Evolutionary conservation across 2,888 invertebrate genomes (phyloP), one percentile per base, ranked within the genome.

Genomic region (Parnassius smintheus): DNA sequence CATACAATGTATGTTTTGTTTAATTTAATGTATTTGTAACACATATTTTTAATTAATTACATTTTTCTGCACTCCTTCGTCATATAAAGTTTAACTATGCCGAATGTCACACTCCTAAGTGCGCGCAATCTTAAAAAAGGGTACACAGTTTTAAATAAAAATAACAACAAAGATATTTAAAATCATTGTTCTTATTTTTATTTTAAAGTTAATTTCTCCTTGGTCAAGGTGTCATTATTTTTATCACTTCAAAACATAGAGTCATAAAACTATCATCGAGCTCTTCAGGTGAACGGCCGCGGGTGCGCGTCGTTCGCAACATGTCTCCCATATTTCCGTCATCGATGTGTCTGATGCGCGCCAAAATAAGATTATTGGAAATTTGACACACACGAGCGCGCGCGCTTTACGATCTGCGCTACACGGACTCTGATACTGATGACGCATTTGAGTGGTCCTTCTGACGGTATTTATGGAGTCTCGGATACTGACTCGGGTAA

Each of bases 301-400:
- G 77, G 78, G 75, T 18, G 77, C 81, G 81, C 77, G 74, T 82
- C 85, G 79, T 77, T 82, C 82, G 76, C 86, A 82, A 82, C 86
- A 85, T 86, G 88, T 86, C 88, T 75, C 70, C 83, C 85, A 86
- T 91, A 88, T 86, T 84, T 91, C 91, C 78, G 76, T 91, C 91
- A 85, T 83, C 91, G 82, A 72, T 62, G 76, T 78, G 82, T 85
- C 87, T 91, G 88, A 90, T 88, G 89, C 88, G 86, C 90, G 90
- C 91, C 91, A 91, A 90, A 91, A 91, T 91, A 91, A 91, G 88
- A 87, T 89, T 86, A 86, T 86, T 82, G 88, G 88, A 88, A 86
- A 88, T 87, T 89, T 88, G 89, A 90, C 89, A 86, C 85, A 84
- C 80, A 82, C 78, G 84, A 83, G 81, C 76, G 76, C 75, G 75